These are phyloP conservation scores for Ellobium chinense DNA, from an alignment of 2,888 invertebrate genomes.

Conservation along the genomic window DNA sequence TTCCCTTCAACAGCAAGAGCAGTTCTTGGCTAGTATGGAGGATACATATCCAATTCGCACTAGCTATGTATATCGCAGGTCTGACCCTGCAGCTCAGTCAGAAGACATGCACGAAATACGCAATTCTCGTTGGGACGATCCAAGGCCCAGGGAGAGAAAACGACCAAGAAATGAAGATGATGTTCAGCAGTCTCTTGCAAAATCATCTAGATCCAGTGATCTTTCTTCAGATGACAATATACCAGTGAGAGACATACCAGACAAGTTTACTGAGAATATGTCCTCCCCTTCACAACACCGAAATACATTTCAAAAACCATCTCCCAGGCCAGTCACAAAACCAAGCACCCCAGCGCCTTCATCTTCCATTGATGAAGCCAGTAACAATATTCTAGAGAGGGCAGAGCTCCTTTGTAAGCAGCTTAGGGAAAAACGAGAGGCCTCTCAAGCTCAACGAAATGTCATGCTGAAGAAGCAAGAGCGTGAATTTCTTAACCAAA, in stretches of 20 bases:
- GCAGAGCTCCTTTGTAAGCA: constrained; percentile 68
- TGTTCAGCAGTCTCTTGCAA: constrained; percentile 1
- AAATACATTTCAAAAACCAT: no score
- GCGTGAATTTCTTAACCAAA: constrained; percentile 6
- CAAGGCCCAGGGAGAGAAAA: neutral
- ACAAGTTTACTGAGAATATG: neutral
- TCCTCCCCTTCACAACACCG: no score
- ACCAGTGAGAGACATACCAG: neutral
- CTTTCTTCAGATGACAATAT: neutral
- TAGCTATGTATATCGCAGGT: neutral
- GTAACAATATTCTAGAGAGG: constrained; percentile 56
- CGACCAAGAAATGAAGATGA: constrained; percentile 24
- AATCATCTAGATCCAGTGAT: constrained; percentile 18
- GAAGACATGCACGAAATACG: no score
- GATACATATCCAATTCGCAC: neutral
- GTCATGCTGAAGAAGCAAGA: constrained; percentile 17
- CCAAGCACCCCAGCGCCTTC: neutral
- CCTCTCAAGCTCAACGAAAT: constrained; percentile 13
- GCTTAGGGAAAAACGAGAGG: constrained; percentile 60
- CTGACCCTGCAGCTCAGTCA: neutral
- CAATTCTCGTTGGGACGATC: no score
- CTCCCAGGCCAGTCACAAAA: neutral
- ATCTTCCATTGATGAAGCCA: constrained; percentile 10
- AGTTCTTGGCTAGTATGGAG: constrained; percentile 39
- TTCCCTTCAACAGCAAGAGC: constrained; percentile 21